phyloP scores from a whole-genome alignment of 2,888 invertebrate genomes.

The Ecliptopera silaceata region DNA sequence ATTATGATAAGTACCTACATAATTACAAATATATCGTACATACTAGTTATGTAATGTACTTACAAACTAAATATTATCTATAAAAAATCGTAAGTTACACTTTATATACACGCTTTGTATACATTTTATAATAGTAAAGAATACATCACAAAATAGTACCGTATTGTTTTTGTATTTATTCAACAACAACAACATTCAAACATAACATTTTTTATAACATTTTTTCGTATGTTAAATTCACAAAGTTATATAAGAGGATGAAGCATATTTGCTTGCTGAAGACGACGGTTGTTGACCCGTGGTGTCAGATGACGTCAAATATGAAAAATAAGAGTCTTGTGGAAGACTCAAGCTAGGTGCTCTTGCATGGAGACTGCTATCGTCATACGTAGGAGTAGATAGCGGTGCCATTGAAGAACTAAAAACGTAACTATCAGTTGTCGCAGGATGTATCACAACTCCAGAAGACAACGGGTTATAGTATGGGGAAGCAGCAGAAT shows the following conservation, averaged over 20 bases:
- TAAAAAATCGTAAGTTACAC: no score
- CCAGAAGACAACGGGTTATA: slow-evolving; percentile 61
- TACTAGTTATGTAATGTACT: no score
- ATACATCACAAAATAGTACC: no score
- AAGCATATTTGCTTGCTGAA: slow-evolving; percentile 57
- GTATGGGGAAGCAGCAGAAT: slow-evolving; percentile 57
- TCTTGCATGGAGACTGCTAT: slow-evolving; percentile 55
- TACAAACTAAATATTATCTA: no score
- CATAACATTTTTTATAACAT: no score
- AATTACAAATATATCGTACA: no score
- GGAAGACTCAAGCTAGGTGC: slow-evolving; percentile 51
- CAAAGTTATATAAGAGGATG: slow-evolving; percentile 68
- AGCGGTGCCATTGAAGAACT: slow-evolving; percentile 53
- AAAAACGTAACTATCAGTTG: slow-evolving; percentile 62
- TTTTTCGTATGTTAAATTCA: slow-evolving; percentile 47
- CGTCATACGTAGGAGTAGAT: slow-evolving; percentile 66
- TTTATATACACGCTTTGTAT: no score
- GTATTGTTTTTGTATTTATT: no score
- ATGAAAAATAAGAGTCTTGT: slow-evolving; percentile 70
- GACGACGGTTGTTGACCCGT: slow-evolving; percentile 53
- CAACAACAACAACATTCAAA: no score
- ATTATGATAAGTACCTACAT: no score
- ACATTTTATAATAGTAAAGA: no score
- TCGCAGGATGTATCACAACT: slow-evolving; percentile 59
- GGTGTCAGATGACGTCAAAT: slow-evolving; percentile 58